A percentile compares a stretch with the other conserved stretches of the same genome.
Conservation (phyloP, 2,888 invertebrate genomes). For the Melieria picta region DNA sequence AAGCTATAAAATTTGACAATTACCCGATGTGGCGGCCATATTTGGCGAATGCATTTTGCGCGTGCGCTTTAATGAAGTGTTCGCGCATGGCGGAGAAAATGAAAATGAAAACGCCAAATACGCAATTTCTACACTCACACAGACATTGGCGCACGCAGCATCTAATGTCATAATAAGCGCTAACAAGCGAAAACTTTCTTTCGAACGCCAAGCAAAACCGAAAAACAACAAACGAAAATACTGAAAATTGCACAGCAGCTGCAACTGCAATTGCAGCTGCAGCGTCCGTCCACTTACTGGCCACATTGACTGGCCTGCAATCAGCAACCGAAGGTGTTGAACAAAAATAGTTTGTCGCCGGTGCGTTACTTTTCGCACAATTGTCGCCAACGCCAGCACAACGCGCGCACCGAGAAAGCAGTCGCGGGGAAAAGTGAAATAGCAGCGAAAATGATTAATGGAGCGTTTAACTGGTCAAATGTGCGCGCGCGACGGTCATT, state of each 20-base stretch:
- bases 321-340: constrained; percentile 16
- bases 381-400: constrained; percentile 14
- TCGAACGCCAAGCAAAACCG: constrained; percentile 1
- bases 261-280: not conserved
- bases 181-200: constrained; percentile 29
- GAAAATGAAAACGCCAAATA: constrained; percentile 14
- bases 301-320: not conserved
- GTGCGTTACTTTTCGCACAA: constrained; percentile 34
- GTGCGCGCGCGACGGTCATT: not conserved
- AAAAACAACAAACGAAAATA: not conserved
- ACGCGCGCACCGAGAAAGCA: not conserved
- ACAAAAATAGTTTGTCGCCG: constrained; percentile 9
- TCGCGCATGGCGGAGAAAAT: constrained; percentile 14
- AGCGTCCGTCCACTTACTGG: not conserved
- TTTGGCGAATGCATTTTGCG: no score
- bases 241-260: constrained; percentile 6
- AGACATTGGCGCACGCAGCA: constrained; percentile 9
- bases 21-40: not conserved
- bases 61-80: no score
- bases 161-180: constrained; percentile 28
- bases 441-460: constrained; percentile 32
- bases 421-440: constrained; percentile 1
- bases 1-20: constrained; percentile 20
- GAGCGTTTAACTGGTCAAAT: constrained; percentile 28
- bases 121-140: constrained; percentile 16